phyloP scores from a whole-genome alignment of 2,888 invertebrate species.

The Trissoscelio sp. region DNA sequence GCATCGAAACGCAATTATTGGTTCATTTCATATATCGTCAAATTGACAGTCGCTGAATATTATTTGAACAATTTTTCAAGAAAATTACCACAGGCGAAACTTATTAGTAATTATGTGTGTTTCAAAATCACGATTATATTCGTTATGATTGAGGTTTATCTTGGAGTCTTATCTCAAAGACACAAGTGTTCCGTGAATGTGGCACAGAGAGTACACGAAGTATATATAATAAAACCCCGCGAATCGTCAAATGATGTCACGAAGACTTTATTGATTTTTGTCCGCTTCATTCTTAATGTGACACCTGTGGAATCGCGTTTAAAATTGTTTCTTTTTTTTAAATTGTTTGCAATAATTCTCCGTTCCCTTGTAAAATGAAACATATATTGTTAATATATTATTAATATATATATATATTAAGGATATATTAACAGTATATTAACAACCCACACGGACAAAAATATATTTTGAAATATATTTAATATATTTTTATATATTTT shows the following conservation, averaged over 20 bases:
- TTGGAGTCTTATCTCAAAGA: conserved; percentile 48
- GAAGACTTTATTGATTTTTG: conserved; percentile 41
- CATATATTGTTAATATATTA: no score
- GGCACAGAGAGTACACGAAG: conserved; percentile 13
- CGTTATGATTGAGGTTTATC: conserved; percentile 43
- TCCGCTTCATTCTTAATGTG: conserved; percentile 16
- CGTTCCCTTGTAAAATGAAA: no score
- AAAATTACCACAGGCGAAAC: background rate
- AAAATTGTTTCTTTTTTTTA: no score
- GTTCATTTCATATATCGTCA: background rate
- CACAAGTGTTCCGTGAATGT: conserved; percentile 52
- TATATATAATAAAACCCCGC: conserved; percentile 33
- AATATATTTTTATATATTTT: no score
- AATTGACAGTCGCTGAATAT: background rate
- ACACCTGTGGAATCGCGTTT: no score
- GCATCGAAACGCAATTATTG: background rate
- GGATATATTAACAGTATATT: no score
- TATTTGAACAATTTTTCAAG: background rate
- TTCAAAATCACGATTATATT: conserved; percentile 51
- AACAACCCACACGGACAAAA: no score
- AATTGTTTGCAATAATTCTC: no score
- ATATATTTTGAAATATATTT: no score
- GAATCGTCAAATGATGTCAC: conserved; percentile 36
- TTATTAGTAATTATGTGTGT: conserved; percentile 1
- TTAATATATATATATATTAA: no score